Evolutionary conservation across 2,888 invertebrate genomes (phyloP), one percentile per base, ranked within the genome.

Genomic region (Pandemis corylana): DNA sequence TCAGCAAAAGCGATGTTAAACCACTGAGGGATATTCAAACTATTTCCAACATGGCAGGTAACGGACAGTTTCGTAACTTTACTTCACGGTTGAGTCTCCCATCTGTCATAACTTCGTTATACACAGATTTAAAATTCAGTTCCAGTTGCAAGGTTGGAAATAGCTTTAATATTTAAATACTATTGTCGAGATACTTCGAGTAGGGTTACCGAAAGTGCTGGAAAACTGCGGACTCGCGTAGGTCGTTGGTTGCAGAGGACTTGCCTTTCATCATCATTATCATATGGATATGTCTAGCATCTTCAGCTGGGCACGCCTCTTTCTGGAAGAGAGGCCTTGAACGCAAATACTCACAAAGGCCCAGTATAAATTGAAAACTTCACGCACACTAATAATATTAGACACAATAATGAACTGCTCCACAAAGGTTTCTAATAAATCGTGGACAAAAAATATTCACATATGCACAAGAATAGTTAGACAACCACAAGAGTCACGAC

Each of bases 91-190:
- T 9, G 42, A n/a, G n/a, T n/a, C 13, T 65, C 49, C 53, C 67
- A 53, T 53, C 53, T 42, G 67, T 67, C 53, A 67, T 41, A 53
- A 53, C 53, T 74, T 59, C 42, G 61, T 69, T 59, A 42, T 65
- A 20, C 44, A 10, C 28, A 64, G 61, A 69, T 70, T 69, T 74
- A 53, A 69, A 64, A 73, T 73, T 73, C 74, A 74, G 49, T 59
- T 63, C 63, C 59, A 68, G 68, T 59, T 74, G 70, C 70, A 70
- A 75, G 70, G 66, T 42, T 70, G 70, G 20, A 69, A 74, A 70
- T 67, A 62, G 36, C 63, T 75, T 75, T 63, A 71, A 75, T 75
- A 75, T 75, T 75, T 75, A 75, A 75, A 75, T 70, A 46, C 44
- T 61, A 75, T 75, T 75, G 75, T 75, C 62, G 59, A 59, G 36